Conservation (phyloP, 2,888 invertebrate genomes). For the Helobdella robusta region DNA sequence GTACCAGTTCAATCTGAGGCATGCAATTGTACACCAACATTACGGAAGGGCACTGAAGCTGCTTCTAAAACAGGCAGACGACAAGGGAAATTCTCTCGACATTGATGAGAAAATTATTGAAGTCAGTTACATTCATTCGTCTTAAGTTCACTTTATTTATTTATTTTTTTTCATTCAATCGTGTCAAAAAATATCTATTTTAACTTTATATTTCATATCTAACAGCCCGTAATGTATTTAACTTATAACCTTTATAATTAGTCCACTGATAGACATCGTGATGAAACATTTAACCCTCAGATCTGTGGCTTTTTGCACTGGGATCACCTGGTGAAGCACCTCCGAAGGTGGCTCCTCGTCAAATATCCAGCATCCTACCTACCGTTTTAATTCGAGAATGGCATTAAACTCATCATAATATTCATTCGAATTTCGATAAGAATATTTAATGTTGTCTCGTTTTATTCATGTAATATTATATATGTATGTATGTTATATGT, state of each 20-base stretch:
- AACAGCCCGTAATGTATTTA: too few species aligned
- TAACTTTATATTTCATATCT: slow-evolving; percentile 8
- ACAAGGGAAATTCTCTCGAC: slow-evolving; percentile 66
- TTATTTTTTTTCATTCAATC: too few species aligned
- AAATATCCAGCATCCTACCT: slow-evolving; percentile 63
- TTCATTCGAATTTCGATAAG: neutral
- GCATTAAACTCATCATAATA: neutral
- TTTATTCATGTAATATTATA: neutral
- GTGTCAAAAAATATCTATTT: too few species aligned
- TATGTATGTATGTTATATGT: neutral
- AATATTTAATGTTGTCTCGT: too few species aligned
- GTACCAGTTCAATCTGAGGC: slow-evolving; percentile 57
- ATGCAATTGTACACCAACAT: slow-evolving; percentile 67
- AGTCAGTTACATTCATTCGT: slow-evolving; percentile 35
- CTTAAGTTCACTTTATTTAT: too few species aligned
- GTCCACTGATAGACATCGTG: too few species aligned
- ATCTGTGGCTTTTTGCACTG: slow-evolving; percentile 62
- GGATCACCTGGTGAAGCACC: slow-evolving; percentile 58
- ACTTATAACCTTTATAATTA: too few species aligned
- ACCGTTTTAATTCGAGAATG: slow-evolving; percentile 62
- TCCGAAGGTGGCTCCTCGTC: slow-evolving; percentile 57
- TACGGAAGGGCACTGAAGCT: slow-evolving; percentile 73
- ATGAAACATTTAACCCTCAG: slow-evolving; percentile 54
- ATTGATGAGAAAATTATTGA: slow-evolving; percentile 52
- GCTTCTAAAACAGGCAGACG: slow-evolving; percentile 67